Conservation (phyloP, 2,113 vertebrate species). For the Arizona elegans region DNA sequence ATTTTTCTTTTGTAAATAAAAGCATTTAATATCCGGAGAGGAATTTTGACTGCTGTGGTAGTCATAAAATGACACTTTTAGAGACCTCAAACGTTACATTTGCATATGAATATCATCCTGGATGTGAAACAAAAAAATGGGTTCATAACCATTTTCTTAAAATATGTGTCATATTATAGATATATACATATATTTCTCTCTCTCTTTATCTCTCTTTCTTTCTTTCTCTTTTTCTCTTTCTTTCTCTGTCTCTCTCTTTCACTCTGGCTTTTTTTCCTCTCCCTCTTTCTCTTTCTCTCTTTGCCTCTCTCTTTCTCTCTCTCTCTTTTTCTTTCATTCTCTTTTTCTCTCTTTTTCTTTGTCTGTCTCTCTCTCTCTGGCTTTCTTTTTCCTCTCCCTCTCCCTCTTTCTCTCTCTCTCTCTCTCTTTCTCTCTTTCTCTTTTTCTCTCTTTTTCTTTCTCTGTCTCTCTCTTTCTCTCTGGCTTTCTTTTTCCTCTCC, state of each 20-base stretch:
- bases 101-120: not conserved
- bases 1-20: not conserved
- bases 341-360: fast-evolving
- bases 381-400: too few species aligned
- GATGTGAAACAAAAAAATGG: not conserved
- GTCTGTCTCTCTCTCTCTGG: too few species aligned
- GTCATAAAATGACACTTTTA: not conserved
- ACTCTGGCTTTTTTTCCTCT: too few species aligned
- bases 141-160: not conserved
- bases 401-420: too few species aligned
- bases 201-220: not conserved
- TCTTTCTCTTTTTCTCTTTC: too few species aligned
- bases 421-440: too few species aligned
- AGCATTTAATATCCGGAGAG: not conserved
- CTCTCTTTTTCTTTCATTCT: too few species aligned
- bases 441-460: fast-evolving
- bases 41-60: not conserved
- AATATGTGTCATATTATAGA: not conserved
- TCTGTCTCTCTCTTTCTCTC: fast-evolving
- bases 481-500: too few species aligned
- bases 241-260: too few species aligned
- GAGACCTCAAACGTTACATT: not conserved
- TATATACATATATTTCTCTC: not conserved
- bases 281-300: fast-evolving
- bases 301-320: fast-evolving